These are phyloP conservation scores for Zosterops lateralis DNA, from an alignment of 2,113 vertebrate species.

Conservation along the genomic window DNA sequence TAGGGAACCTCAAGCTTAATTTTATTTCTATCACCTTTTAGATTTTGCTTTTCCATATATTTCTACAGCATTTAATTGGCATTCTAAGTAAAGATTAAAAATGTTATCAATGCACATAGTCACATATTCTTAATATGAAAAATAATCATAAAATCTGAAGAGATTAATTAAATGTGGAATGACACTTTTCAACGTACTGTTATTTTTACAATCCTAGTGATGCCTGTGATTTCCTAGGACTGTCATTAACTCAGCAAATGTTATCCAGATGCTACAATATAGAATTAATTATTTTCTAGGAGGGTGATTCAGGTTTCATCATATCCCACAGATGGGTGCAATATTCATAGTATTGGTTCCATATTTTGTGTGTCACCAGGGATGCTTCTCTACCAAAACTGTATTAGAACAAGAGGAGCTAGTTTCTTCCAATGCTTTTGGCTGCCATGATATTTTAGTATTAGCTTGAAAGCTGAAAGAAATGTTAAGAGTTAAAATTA, in stretches of 20 bases:
- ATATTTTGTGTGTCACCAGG: background rate
- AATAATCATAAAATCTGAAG: background rate
- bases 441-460: background rate
- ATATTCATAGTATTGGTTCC: background rate
- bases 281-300: conserved; percentile 17
- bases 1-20: background rate
- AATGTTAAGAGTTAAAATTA: background rate
- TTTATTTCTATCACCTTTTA: background rate
- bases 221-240: background rate
- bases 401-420: background rate
- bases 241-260: conserved; percentile 3
- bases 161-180: background rate
- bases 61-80: background rate
- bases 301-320: background rate
- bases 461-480: background rate
- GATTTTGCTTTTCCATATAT: background rate
- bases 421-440: background rate
- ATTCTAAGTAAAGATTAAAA: background rate
- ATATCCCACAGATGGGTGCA: background rate
- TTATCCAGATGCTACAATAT: conserved; percentile 18
- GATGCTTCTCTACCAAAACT: background rate
- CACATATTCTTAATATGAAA: background rate
- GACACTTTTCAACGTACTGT: background rate
- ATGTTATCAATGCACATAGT: background rate
- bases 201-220: background rate